Percentiles rank a stretch among this genome's conserved stretches.
Conservation (phyloP, 2,888 invertebrate genomes). For the Resseliella maxima region DNA sequence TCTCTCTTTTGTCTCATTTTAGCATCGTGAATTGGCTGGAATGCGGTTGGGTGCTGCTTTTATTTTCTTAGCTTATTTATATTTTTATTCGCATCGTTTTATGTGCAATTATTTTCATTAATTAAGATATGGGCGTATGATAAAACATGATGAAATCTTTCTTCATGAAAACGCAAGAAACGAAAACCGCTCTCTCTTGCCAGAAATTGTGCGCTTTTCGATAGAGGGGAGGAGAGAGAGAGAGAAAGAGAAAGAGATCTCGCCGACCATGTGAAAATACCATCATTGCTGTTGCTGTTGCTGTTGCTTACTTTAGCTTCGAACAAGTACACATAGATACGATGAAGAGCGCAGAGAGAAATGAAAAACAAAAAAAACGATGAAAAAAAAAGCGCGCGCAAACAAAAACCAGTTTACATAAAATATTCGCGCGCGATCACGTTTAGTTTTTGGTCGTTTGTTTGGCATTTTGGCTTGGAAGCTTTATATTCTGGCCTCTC, state of each 20-base stretch:
- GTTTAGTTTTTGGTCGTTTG: neutral
- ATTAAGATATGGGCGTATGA: conserved; percentile 53
- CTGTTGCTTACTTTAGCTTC: neutral
- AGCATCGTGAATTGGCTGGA: neutral
- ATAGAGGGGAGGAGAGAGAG: neutral
- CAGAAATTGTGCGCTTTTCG: neutral
- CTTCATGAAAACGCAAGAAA: conserved; percentile 5
- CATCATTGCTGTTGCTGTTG: neutral
- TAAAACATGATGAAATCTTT: conserved; percentile 47
- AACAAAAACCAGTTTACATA: conserved; percentile 31
- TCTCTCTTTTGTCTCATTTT: neutral
- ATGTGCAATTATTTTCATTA: conserved; percentile 48
- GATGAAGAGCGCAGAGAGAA: neutral
- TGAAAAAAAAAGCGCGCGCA: neutral
- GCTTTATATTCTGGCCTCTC: neutral
- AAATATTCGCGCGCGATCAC: neutral
- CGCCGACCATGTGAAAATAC: conserved; percentile 29
- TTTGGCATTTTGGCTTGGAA: neutral
- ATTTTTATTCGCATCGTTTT: conserved; percentile 41
- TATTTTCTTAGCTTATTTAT: conserved; percentile 10
- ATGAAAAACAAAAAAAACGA: neutral
- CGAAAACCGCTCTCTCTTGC: neutral
- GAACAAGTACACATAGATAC: neutral
- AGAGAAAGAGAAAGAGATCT: neutral
- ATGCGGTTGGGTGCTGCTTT: neutral